Evolutionary conservation across 2,888 invertebrate genomes (phyloP), one percentile per base, ranked within the genome.

Genomic region (Coleophora flavipennella): DNA sequence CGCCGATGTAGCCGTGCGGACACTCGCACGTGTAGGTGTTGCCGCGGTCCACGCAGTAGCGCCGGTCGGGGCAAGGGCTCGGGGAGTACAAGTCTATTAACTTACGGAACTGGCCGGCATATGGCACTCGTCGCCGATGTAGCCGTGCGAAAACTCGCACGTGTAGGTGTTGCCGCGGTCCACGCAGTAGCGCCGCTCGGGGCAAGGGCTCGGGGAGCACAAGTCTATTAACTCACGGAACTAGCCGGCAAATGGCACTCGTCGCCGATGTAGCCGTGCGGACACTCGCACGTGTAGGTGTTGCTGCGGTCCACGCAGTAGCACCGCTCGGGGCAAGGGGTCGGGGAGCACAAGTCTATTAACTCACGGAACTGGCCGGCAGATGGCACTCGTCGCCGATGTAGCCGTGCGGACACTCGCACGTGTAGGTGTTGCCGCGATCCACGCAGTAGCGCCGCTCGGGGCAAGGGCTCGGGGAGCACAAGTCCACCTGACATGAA

Each of bases 21-120:
- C 92, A 92, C 63, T 91, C 91, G 72, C 92, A 92, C 43, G 88
- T 87, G 68, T 90, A 91, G 67, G 87, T 91, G 76, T 91, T 90
- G 49, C 92, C 92, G 61, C 87, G 89, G 76, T 92, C 92, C 57
- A 90, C 84, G 72, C 92, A 92, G 60, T 86, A 87, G 45, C 88
- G 89, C 49, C 87, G 89, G 51, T 86, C 80, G 20, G 89, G 85
- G 64, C 92, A 92, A 8, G 91, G 91, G 62, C 89, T 89, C 42
- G 90, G 90, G 47, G 88, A 87, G 61, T 90, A 90, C 48, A 90
- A 76, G 70, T 90, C 89, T 72, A 90, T 9, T 10, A 13, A 27
- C 28, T 1, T 10, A 91, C 91, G 67, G 90, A 88, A 77, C 87
- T 83, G 44, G 87, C 85, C 20, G 89, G 88, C 57, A 88, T 86